Evolutionary conservation across 1,140 invertebrate genomes (phyloP).

Genomic region (Catajapyx aquilonaris): DNA sequence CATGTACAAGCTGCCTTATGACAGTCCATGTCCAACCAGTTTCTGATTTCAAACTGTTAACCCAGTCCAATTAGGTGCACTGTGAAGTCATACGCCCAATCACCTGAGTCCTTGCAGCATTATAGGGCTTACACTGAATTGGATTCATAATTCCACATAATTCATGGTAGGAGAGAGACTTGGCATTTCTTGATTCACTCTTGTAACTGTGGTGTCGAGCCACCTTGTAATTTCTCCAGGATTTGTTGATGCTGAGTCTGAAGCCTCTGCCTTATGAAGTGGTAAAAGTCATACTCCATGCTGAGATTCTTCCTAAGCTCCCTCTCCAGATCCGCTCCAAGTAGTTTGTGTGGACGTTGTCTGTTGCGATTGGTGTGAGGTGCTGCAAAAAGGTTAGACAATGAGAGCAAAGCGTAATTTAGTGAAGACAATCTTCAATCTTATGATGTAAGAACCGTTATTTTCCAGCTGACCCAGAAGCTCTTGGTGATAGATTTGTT

Average conservation of each 20-base stretch:
- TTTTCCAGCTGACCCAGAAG: slow-evolving; percentile 25
- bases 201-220: too few species aligned
- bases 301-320: neutral
- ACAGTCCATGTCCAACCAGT: too few species aligned
- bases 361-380: neutral
- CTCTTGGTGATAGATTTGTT: slow-evolving; percentile 26
- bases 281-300: neutral
- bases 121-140: too few species aligned
- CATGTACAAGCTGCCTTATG: too few species aligned
- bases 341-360: neutral
- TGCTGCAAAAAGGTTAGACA: neutral
- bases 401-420: neutral
- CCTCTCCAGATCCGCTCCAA: neutral
- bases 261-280: neutral
- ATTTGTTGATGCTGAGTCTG: slow-evolving; percentile 15
- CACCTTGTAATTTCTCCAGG: too few species aligned
- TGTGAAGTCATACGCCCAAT: too few species aligned
- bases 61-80: too few species aligned
- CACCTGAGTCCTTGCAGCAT: too few species aligned
- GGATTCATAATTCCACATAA: too few species aligned
- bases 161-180: too few species aligned
- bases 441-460: neutral
- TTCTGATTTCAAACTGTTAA: too few species aligned
- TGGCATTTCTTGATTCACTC: too few species aligned
- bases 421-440: neutral